Percentiles rank a stretch among this genome's conserved stretches.
These are phyloP conservation scores for Rhipidura dahli DNA, from an alignment of 2,113 vertebrate species.

Conservation along the genomic window DNA sequence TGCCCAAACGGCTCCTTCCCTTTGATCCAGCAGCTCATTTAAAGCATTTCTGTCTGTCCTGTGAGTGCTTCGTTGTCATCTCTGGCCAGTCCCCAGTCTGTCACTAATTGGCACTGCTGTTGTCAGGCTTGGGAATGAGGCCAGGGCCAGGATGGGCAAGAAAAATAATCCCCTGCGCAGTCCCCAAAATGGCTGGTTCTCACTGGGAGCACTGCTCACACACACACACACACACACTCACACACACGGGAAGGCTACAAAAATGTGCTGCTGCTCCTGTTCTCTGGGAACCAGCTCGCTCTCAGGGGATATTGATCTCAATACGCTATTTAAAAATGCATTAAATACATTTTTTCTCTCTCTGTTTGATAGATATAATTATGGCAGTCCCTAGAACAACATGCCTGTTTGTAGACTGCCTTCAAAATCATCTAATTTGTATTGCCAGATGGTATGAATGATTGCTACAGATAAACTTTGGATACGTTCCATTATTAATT, in stretches of 20 bases:
- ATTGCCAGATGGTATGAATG: slow-evolving; percentile 71
- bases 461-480: slow-evolving; percentile 70
- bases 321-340: slow-evolving; percentile 10
- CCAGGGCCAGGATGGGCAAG: slow-evolving; percentile 11
- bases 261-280: neutral
- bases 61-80: neutral
- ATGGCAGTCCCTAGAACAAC: slow-evolving; percentile 57
- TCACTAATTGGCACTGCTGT: slow-evolving; percentile 5
- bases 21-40: neutral
- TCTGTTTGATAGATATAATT: slow-evolving; percentile 58
- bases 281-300: neutral
- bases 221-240: neutral
- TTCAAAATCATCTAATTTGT: slow-evolving; percentile 69
- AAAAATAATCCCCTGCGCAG: neutral
- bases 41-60: neutral
- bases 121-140: slow-evolving; percentile 12
- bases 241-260: accelerated
- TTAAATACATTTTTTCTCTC: slow-evolving; percentile 34
- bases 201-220: neutral
- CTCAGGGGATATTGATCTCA: slow-evolving; percentile 9
- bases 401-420: slow-evolving; percentile 56
- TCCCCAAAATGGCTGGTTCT: neutral
- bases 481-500: slow-evolving; percentile 68
- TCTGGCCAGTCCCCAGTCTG: slow-evolving; percentile 20
- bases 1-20: neutral